Evolutionary conservation across 2,888 invertebrate genomes (phyloP).

Genomic region (Hipparchia semele): DNA sequence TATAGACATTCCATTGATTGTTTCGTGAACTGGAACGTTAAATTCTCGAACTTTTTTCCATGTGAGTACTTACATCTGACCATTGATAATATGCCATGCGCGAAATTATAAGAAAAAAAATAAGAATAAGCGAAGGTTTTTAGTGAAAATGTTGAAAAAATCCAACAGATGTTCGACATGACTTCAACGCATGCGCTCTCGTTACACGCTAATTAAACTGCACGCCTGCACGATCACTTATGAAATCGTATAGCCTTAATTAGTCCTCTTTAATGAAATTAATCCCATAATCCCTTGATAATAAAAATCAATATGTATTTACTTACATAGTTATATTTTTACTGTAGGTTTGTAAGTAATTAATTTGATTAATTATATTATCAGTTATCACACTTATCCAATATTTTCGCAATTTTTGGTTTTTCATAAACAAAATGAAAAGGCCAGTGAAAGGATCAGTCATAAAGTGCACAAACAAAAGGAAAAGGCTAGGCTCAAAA

Average conservation of each 20-base stretch:
- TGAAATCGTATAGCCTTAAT: background rate
- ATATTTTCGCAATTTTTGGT: too few species aligned
- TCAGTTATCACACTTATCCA: too few species aligned
- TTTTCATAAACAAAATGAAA: too few species aligned
- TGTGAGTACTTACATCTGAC: conserved; percentile 21
- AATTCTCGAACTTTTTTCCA: conserved; percentile 20
- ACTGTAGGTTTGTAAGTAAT: too few species aligned
- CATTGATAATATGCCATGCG: too few species aligned
- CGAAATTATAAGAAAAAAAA: background rate
- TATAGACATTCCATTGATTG: conserved; percentile 16
- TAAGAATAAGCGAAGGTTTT: background rate
- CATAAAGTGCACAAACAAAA: too few species aligned
- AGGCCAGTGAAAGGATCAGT: too few species aligned
- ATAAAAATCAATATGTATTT: background rate
- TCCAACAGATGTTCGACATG: conserved; percentile 3
- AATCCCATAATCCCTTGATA: background rate
- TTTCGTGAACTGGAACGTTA: conserved; percentile 27
- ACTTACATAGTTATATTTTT: background rate
- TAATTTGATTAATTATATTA: too few species aligned
- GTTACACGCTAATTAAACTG: background rate
- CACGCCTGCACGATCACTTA: background rate
- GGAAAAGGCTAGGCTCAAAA: too few species aligned
- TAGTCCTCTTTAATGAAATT: background rate
- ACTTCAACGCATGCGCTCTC: conserved; percentile 11
- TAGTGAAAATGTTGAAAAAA: background rate